Base-by-base conservation (phyloP, 2,888 invertebrate genomes). In the Cheilosia scutellata region DNA sequence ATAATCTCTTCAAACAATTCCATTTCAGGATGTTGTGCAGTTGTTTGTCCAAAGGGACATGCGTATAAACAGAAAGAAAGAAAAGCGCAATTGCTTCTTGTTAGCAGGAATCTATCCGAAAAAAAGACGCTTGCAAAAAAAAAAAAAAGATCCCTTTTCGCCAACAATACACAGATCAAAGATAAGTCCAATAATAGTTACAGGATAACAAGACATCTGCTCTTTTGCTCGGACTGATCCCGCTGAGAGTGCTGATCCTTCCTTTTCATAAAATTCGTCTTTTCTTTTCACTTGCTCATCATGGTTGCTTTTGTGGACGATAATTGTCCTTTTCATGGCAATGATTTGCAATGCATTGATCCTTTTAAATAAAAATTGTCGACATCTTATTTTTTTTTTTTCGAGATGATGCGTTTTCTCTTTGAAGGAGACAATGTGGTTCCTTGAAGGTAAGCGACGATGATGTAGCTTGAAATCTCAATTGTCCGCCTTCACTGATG, bases 81-180 rank as follows among this genome's bases (percentile, higher is more conserved):
- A 84, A 84, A 84, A 84, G 84, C 63, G 84, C 84, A 84, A 84
- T 84, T 80, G 84, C 84, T 84, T 80, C 84, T 84, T 84, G 75
- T 84, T 80, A 84, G 70, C 42, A 47, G n/a, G 49, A 29, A 62
- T 60, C 66, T 58, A 29, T 31, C 20, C 5, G 1, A 2, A 29
- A 72, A 51, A 33, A 51, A 33, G 49, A 37, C 58, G 31, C 29
- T 65, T 44, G 44, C 58, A 33, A 27, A 27, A 51, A 51, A 27
- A 27, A 51, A 51, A 25, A 44, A 55, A 31, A 25, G 57, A 57
- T 65, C 75, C 37, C 29, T 31, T 70, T 70, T 29, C 4, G 37
- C n/a, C 16, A 40, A 66, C 71, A 71, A 63, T 78, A 42, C 62
- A 55, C 82, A 31, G 49, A 70, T 70, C 40, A 37, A 5, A 58